Percentiles rank a stretch among this genome's conserved stretches.
phyloP scores from a whole-genome alignment of 2,888 invertebrate species.

The Cheilosia soror region DNA sequence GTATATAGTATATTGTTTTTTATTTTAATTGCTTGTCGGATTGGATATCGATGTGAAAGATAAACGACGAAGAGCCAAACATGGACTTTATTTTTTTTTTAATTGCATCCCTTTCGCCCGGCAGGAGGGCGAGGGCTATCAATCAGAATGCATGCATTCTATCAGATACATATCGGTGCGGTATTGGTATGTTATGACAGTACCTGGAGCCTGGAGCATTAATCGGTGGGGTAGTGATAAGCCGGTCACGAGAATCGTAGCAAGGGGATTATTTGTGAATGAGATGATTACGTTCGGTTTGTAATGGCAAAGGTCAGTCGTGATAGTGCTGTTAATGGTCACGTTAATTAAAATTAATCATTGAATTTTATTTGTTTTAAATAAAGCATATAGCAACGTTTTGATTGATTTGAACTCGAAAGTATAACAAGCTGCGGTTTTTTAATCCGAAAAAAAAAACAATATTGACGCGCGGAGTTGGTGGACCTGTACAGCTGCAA shows the following conservation, averaged over 20 bases:
- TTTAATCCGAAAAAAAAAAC: too few species aligned
- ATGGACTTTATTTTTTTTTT: slow-evolving; percentile 34
- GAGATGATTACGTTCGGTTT: slow-evolving; percentile 54
- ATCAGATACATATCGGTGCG: slow-evolving; percentile 45
- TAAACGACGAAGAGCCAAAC: slow-evolving; percentile 25
- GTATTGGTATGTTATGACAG: slow-evolving; percentile 3
- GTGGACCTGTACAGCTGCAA: too few species aligned
- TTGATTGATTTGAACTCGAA: too few species aligned
- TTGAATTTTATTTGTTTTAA: neutral
- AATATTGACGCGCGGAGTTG: too few species aligned
- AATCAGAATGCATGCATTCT: slow-evolving; percentile 55
- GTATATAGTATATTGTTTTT: slow-evolving; percentile 32
- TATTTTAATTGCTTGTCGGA: slow-evolving; percentile 67
- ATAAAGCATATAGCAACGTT: neutral
- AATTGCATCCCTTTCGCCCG: slow-evolving; percentile 48
- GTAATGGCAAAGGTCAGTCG: slow-evolving; percentile 48
- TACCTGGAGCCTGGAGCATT: neutral
- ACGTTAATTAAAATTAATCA: slow-evolving; percentile 53
- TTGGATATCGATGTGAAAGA: slow-evolving; percentile 49
- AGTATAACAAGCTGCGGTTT: too few species aligned
- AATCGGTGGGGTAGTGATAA: slow-evolving; percentile 21
- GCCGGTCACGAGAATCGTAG: slow-evolving; percentile 21
- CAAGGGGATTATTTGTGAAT: slow-evolving; percentile 44
- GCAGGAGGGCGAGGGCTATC: slow-evolving; percentile 46
- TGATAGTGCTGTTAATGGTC: slow-evolving; percentile 20